These are phyloP conservation scores for Anthopleura xanthogrammica DNA, from an alignment of 92 coral and sea anemone genomes.

Conservation along the genomic window DNA sequence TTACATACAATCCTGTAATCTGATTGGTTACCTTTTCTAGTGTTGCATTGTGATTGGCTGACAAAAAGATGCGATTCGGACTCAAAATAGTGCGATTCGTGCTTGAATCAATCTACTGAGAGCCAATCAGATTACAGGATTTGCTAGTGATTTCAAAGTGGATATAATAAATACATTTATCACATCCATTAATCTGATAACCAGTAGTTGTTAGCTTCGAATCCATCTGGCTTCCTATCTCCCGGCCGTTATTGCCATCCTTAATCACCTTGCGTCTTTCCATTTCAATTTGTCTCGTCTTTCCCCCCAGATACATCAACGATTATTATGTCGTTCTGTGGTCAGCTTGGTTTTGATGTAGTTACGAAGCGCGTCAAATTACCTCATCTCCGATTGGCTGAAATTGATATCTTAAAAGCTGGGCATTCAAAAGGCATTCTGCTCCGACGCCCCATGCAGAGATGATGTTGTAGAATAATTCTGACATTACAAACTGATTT, in stretches of 20 bases:
- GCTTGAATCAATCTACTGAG: too few relatives aligned
- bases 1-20: too few relatives aligned
- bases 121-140: too few relatives aligned
- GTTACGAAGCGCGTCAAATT: constrained; percentile 17
- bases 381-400: constrained; percentile 4
- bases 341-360: constrained; percentile 21
- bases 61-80: too few relatives aligned
- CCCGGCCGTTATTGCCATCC: neutral
- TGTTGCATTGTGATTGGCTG: too few relatives aligned
- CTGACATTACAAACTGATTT: neutral
- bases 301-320: constrained; percentile 1
- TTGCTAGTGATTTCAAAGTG: too few relatives aligned
- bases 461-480: neutral
- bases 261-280: neutral
- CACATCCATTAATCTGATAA: too few relatives aligned
- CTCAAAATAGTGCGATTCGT: too few relatives aligned
- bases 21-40: too few relatives aligned
- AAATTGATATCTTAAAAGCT: neutral
- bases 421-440: neutral
- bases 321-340: constrained; percentile 6
- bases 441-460: constrained; percentile 12
- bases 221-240: too few relatives aligned
- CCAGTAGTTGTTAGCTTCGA: too few relatives aligned
- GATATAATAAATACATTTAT: too few relatives aligned
- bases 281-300: neutral